Conservation (phyloP, 2,113 vertebrate species). For the Campylomormyrus numenius region DNA sequence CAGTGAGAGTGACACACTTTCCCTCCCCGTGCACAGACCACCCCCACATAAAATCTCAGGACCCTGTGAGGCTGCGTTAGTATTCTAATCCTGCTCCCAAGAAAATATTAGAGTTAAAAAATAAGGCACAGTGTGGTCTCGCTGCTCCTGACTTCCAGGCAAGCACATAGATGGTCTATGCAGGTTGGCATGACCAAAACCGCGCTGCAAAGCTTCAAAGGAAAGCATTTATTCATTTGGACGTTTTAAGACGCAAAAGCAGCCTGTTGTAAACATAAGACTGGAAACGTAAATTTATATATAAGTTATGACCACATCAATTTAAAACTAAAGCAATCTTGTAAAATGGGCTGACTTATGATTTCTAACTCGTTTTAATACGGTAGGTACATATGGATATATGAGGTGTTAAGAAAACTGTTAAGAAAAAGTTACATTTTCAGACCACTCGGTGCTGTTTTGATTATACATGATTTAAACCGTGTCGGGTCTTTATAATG, state of each 20-base stretch:
- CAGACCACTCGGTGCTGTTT: constrained; percentile 10
- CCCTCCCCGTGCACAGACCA: constrained; percentile 25
- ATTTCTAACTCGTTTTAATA: not conserved
- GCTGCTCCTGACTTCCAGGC: not conserved
- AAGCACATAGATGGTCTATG: not conserved
- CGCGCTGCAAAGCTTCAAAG: not conserved
- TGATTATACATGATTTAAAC: constrained; percentile 25
- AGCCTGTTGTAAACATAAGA: not conserved
- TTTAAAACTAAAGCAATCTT: not conserved
- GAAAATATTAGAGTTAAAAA: not conserved
- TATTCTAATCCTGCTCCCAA: not conserved
- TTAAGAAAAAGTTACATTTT: constrained; percentile 9
- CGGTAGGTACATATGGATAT: not conserved
- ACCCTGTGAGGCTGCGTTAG: not conserved
- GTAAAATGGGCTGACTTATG: not conserved
- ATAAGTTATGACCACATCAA: not conserved
- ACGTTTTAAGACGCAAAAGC: not conserved
- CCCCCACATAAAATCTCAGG: constrained; percentile 9
- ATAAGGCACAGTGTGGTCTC: not conserved
- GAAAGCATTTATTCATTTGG: not conserved
- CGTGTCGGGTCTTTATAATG: constrained; percentile 22
- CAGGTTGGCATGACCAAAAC: not conserved
- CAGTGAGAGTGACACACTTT: constrained; percentile 13
- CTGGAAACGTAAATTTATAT: not conserved
- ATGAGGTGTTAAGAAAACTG: not conserved